These are phyloP conservation scores for Synergus japonicus DNA, from an alignment of 2,888 invertebrate species.

Conservation along the genomic window DNA sequence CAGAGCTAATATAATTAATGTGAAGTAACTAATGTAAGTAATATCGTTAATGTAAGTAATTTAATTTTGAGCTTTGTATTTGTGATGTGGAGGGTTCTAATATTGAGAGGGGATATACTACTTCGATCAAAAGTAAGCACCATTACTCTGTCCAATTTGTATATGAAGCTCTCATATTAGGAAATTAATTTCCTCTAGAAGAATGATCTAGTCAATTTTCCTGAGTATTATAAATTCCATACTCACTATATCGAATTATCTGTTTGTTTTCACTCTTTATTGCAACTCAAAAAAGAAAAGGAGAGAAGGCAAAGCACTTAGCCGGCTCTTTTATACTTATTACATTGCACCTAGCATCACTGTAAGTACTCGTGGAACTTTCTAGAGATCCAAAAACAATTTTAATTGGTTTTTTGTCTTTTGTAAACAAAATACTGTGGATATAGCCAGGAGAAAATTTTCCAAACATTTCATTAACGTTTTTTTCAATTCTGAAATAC, in stretches of 20 bases:
- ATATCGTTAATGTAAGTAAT: conserved; percentile 55
- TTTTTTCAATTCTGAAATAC: too few relatives aligned
- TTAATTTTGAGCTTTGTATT: background rate
- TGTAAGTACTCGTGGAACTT: background rate
- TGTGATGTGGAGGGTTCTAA: background rate
- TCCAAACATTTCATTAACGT: too few relatives aligned
- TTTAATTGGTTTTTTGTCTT: conserved; percentile 4
- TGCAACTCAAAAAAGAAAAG: background rate
- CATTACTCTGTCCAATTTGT: too few relatives aligned
- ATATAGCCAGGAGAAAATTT: background rate
- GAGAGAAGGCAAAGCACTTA: conserved; percentile 23
- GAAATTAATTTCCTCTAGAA: background rate
- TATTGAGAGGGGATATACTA: background rate
- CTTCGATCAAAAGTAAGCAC: conserved; percentile 16
- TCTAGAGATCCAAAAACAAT: conserved; percentile 15
- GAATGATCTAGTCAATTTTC: background rate
- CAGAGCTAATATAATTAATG: conserved; percentile 71
- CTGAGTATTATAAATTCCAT: background rate
- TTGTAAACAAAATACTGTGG: background rate
- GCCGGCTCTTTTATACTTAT: conserved; percentile 23
- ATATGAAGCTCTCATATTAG: too few relatives aligned
- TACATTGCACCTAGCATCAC: conserved; percentile 2
- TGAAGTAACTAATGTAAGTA: conserved; percentile 63
- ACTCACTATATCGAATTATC: background rate
- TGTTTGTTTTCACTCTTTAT: background rate